Evolutionary conservation across 2,113 vertebrate species (phyloP).

Genomic region (Elephas maximus): DNA sequence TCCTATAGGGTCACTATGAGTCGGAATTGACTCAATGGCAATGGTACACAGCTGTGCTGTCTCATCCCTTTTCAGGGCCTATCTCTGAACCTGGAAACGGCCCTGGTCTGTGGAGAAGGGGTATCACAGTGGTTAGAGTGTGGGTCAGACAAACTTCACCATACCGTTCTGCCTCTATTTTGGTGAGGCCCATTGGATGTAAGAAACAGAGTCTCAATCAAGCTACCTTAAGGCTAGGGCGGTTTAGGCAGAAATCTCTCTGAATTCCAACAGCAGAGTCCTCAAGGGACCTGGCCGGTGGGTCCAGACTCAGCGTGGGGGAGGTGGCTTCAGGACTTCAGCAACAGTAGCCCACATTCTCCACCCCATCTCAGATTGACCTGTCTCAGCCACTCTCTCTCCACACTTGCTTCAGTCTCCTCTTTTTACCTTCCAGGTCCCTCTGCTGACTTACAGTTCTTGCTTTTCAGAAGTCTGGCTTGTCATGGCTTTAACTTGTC

Average conservation of each 20-base stretch:
- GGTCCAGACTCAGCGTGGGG: not conserved
- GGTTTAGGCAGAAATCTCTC: not conserved
- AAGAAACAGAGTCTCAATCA: conserved; percentile 1
- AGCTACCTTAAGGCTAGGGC: not conserved
- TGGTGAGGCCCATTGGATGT: not conserved
- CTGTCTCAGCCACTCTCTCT: not conserved
- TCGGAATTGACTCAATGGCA: too few relatives aligned
- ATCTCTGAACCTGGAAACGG: not conserved
- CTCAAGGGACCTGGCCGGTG: not conserved
- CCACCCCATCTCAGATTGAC: not conserved
- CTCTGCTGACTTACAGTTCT: not conserved
- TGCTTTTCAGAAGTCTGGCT: conserved; percentile 8
- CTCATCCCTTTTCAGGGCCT: not conserved
- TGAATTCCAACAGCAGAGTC: not conserved
- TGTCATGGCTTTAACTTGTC: not conserved
- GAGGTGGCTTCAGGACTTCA: not conserved
- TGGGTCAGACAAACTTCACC: not conserved
- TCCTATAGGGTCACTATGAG: too few relatives aligned
- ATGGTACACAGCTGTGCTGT: not conserved
- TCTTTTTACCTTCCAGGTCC: not conserved
- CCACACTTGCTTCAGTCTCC: not conserved
- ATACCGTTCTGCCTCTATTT: not conserved
- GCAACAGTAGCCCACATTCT: not conserved
- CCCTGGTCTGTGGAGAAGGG: not conserved
- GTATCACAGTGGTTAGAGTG: not conserved